These are phyloP conservation scores for Phenganax stokvisi DNA, from an alignment of 92 coral and sea anemone genomes.

Conservation along the genomic window DNA sequence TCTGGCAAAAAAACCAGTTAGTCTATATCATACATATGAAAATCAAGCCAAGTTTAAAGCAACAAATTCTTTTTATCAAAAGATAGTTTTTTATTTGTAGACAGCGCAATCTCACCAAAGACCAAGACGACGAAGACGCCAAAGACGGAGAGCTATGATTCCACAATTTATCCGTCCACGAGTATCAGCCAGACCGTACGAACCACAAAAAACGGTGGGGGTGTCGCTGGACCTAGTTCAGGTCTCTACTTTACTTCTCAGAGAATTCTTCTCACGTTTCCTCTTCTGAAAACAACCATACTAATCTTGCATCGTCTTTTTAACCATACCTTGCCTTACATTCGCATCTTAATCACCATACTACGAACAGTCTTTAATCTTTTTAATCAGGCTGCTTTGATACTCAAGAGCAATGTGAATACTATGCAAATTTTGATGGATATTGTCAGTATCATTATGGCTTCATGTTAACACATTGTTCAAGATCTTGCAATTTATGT, in stretches of 20 bases:
- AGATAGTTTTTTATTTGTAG: no score
- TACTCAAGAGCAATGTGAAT: neutral
- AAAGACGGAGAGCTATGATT: neutral
- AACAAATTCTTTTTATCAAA: no score
- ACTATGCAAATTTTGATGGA: conserved; percentile 17
- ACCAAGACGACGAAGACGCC: no score
- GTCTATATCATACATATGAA: no score
- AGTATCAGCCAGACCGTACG: neutral
- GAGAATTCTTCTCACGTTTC: neutral
- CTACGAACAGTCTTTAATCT: neutral
- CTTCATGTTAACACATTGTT: neutral
- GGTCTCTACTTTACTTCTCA: neutral
- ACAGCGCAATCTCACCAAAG: no score
- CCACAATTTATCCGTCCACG: neutral
- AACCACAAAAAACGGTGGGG: neutral
- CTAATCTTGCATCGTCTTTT: no score
- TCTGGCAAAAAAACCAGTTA: no score
- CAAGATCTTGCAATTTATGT: conserved; percentile 22
- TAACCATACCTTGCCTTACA: no score
- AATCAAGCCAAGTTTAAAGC: no score
- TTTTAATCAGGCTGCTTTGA: conserved; percentile 12
- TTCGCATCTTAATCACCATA: no score
- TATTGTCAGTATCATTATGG: conserved; percentile 13
- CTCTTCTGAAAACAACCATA: neutral
- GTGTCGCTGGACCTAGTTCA: neutral